A percentile compares a stretch with the other conserved stretches of the same genome.
Evolutionary conservation across 2,797 vertebrate genomes (phyloP).

Genomic region (Hyperoplus lanceolatus): DNA sequence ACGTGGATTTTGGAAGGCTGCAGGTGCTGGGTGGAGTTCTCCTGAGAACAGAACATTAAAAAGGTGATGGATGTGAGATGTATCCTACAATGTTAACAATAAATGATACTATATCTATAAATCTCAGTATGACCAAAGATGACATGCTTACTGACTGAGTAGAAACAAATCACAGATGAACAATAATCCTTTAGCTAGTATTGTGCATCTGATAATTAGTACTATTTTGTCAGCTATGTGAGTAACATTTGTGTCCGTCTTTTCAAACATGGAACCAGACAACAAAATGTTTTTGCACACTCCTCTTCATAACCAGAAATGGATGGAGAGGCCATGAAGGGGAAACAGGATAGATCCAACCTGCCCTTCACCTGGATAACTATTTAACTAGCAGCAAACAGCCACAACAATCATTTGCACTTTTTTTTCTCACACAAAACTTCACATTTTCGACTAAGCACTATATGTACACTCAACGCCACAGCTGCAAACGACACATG

Average conservation of each 20-base stretch:
- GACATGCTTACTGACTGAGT: constrained; percentile 30
- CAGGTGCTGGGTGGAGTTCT: constrained; percentile 87
- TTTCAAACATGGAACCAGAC: constrained; percentile 47
- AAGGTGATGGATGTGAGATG: not conserved
- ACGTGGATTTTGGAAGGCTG: constrained; percentile 94
- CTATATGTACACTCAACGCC: constrained; percentile 58
- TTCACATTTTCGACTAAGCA: not conserved
- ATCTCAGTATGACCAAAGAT: constrained; percentile 24
- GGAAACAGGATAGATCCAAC: constrained; percentile 58
- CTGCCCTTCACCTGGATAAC: constrained; percentile 60
- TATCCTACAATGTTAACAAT: not conserved
- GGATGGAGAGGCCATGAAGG: constrained; percentile 50
- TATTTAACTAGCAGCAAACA: constrained; percentile 58
- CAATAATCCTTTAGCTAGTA: not conserved
- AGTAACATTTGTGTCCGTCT: constrained; percentile 35
- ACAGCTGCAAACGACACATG: constrained; percentile 66
- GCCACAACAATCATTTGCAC: constrained; percentile 14
- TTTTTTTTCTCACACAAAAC: too few relatives aligned
- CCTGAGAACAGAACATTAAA: constrained; percentile 76
- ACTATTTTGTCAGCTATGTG: constrained; percentile 15
- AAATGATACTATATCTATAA: not conserved
- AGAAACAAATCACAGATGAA: constrained; percentile 39
- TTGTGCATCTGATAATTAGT: constrained; percentile 15
- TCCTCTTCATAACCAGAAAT: constrained; percentile 52
- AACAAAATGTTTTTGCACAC: constrained; percentile 40